phyloP scores from a whole-genome alignment of 2,113 vertebrate species.

The Orientallactaga bullata region DNA sequence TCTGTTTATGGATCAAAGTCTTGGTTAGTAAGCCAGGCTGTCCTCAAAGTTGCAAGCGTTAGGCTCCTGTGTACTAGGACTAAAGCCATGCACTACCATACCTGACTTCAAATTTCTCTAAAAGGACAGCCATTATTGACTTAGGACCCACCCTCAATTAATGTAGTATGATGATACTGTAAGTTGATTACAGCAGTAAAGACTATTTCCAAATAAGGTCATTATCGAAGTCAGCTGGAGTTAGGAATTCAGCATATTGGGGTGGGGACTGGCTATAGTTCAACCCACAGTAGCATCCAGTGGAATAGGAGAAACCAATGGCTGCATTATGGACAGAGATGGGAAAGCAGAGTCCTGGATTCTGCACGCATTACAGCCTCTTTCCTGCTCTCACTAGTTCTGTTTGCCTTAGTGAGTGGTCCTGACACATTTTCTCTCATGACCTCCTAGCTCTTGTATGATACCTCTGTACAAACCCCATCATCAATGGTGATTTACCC shows the following conservation, averaged over 20 bases:
- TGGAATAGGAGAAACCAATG: not conserved
- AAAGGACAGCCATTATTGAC: not conserved
- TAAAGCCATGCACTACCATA: not conserved
- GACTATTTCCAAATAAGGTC: conserved; percentile 11
- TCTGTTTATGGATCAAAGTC: not conserved
- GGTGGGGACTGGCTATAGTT: no score
- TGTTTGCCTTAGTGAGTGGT: not conserved
- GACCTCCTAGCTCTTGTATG: not conserved
- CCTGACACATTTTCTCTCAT: not conserved
- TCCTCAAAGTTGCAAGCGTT: not conserved
- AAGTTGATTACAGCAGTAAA: not conserved
- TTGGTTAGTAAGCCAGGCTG: not conserved
- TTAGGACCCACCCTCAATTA: not conserved
- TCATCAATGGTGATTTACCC: not conserved
- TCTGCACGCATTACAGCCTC: not conserved
- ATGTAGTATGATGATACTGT: not conserved
- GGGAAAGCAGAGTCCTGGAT: no score
- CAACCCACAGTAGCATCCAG: not conserved
- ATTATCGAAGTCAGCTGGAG: not conserved
- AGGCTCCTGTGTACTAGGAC: not conserved
- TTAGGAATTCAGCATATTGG: not conserved
- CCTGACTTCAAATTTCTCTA: not conserved
- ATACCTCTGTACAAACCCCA: not conserved
- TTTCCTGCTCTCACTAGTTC: not conserved
- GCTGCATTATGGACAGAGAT: not conserved